These are phyloP conservation scores for Pararge aegeria DNA, from an alignment of 1,140 invertebrate species.

Conservation along the genomic window DNA sequence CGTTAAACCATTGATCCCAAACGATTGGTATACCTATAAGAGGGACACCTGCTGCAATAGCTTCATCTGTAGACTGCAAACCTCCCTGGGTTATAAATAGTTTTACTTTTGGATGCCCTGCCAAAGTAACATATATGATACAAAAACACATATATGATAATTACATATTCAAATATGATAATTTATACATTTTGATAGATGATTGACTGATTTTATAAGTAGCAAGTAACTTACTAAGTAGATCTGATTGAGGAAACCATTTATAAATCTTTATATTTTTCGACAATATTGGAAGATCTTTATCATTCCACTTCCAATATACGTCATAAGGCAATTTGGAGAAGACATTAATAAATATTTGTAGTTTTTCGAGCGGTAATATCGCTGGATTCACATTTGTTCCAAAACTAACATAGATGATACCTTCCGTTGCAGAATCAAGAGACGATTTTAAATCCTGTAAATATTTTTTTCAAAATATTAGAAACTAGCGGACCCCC, in stretches of 20 bases:
- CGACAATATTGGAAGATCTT: constrained; percentile 36
- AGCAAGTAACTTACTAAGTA: constrained; percentile 75
- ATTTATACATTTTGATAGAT: too few relatives aligned
- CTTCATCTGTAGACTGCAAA: constrained; percentile 39
- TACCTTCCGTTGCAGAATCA: constrained; percentile 42
- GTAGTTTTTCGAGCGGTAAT: constrained; percentile 58
- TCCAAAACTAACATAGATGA: constrained; percentile 50
- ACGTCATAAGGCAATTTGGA: constrained; percentile 70
- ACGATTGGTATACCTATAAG: constrained; percentile 40
- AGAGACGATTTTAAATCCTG: not conserved
- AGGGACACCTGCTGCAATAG: constrained; percentile 39
- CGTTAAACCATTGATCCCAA: constrained; percentile 45
- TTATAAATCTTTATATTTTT: constrained; percentile 60
- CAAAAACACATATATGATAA: too few relatives aligned
- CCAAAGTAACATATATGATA: too few relatives aligned
- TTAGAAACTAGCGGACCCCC: too few relatives aligned
- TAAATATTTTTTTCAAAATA: not conserved
- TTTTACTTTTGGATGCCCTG: constrained; percentile 41
- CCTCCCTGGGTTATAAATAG: constrained; percentile 47
- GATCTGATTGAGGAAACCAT: constrained; percentile 80
- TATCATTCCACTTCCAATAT: constrained; percentile 77
- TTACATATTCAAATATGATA: too few relatives aligned
- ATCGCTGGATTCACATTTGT: constrained; percentile 67
- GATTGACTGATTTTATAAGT: too few relatives aligned
- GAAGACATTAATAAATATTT: constrained; percentile 71